phyloP scores from a whole-genome alignment of 2,888 invertebrate genomes.

The Pseudoips prasinana region DNA sequence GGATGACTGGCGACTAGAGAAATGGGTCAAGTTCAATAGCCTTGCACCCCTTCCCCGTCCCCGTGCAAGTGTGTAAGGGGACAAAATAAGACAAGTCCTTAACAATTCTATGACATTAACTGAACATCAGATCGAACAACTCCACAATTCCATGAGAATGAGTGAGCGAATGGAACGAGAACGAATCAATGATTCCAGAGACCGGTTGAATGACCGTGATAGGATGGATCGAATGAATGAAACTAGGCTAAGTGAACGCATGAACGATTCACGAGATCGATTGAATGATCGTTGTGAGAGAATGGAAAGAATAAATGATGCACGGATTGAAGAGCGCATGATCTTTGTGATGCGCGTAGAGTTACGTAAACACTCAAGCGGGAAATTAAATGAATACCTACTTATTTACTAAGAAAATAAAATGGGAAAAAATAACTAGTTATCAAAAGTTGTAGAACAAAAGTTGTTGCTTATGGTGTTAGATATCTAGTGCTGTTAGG shows the following conservation, averaged over 20 bases:
- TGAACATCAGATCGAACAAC: constrained; percentile 44
- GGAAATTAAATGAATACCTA: too few relatives aligned
- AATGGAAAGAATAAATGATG: constrained; percentile 25
- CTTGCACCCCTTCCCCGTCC: too few relatives aligned
- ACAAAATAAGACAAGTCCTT: constrained; percentile 50
- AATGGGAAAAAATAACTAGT: too few relatives aligned
- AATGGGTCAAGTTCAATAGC: too few relatives aligned
- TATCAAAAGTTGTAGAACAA: too few relatives aligned
- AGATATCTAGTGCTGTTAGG: too few relatives aligned
- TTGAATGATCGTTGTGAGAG: constrained; percentile 17
- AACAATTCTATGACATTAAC: constrained; percentile 39
- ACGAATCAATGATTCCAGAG: constrained; percentile 32
- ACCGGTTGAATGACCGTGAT: constrained; percentile 24
- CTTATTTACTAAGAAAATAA: too few relatives aligned
- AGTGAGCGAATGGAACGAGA: constrained; percentile 28
- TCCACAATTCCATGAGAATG: constrained; percentile 50
- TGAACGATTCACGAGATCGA: constrained; percentile 37
- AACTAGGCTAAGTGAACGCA: constrained; percentile 24
- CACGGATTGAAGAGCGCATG: constrained; percentile 14
- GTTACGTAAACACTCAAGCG: too few relatives aligned
- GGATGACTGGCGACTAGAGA: too few relatives aligned
- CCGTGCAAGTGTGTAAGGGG: too few relatives aligned
- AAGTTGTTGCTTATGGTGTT: too few relatives aligned
- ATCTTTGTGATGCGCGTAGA: too few relatives aligned
- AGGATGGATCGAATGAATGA: constrained; percentile 26